Conservation (phyloP, 2,888 invertebrate species). For the Branchipolynoe longqiensis region DNA sequence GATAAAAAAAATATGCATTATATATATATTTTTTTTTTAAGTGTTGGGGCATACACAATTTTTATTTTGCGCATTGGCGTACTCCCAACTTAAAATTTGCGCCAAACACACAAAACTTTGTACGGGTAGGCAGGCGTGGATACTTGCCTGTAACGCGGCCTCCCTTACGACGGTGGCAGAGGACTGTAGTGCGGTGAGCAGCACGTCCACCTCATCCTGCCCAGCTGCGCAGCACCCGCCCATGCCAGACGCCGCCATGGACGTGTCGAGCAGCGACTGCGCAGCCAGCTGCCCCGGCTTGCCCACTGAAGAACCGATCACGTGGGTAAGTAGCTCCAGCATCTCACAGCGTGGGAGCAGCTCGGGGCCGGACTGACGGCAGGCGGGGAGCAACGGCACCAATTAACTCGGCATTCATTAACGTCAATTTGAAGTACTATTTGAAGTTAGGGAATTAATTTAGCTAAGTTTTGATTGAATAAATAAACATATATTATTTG, state of each 20-base stretch:
- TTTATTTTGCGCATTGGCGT: too few relatives aligned
- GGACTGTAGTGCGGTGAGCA: slow-evolving; percentile 90
- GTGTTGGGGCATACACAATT: not conserved
- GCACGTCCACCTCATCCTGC: slow-evolving; percentile 88
- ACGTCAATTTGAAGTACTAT: too few relatives aligned
- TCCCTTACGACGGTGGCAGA: slow-evolving; percentile 88
- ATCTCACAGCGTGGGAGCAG: slow-evolving; percentile 91
- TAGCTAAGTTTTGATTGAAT: too few relatives aligned
- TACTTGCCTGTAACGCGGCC: slow-evolving; percentile 86
- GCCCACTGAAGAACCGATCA: slow-evolving; percentile 71
- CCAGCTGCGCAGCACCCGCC: slow-evolving; percentile 86
- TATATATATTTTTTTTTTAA: not conserved
- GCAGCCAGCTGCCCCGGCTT: slow-evolving; percentile 88
- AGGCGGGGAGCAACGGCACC: too few relatives aligned
- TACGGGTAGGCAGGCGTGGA: too few relatives aligned
- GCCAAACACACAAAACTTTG: too few relatives aligned
- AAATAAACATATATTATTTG: too few relatives aligned
- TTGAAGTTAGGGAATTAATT: too few relatives aligned
- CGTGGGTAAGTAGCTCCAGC: slow-evolving; percentile 87
- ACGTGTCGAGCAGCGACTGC: slow-evolving; percentile 85
- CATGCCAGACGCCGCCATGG: slow-evolving; percentile 84
- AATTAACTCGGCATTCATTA: too few relatives aligned
- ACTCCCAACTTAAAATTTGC: too few relatives aligned
- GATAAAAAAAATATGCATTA: not conserved
- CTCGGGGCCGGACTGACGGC: slow-evolving; percentile 87